phyloP scores from a whole-genome alignment of 2,888 invertebrate genomes.

The Papilio elwesi region DNA sequence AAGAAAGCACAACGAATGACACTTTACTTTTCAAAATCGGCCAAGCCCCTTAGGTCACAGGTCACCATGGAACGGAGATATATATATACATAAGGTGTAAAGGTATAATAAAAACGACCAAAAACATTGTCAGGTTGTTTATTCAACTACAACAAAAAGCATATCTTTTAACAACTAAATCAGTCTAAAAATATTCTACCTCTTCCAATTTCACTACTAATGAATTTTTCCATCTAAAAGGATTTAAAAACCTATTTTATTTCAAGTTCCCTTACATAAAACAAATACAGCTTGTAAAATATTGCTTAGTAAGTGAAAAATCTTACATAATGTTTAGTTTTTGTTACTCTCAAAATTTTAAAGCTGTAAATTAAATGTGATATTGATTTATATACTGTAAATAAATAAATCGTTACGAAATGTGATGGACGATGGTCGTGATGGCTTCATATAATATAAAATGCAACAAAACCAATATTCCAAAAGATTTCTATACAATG shows the following conservation, averaged over 20 bases:
- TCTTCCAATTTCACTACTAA: constrained; percentile 72
- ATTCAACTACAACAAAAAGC: constrained; percentile 84
- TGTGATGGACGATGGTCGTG: constrained; percentile 42
- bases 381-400: constrained; percentile 9
- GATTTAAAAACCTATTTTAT: constrained; percentile 59
- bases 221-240: constrained; percentile 75
- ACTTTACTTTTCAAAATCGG: too few species aligned
- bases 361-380: constrained; percentile 21
- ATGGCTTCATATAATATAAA: constrained; percentile 37
- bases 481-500: constrained; percentile 59
- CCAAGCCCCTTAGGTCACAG: too few species aligned
- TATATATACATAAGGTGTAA: not conserved
- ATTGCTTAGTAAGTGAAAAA: constrained; percentile 37
- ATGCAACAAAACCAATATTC: constrained; percentile 66
- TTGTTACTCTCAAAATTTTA: constrained; percentile 21
- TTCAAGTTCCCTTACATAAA: constrained; percentile 49
- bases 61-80: too few species aligned
- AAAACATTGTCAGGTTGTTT: constrained; percentile 72
- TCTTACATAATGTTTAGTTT: constrained; percentile 4
- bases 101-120: constrained; percentile 43
- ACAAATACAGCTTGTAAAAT: constrained; percentile 41
- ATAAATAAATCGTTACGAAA: constrained; percentile 18
- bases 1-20: too few species aligned
- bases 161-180: constrained; percentile 83
- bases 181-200: constrained; percentile 82